Conservation (phyloP, 1,140 invertebrate genomes). For the Ostrea denselamellosa region DNA sequence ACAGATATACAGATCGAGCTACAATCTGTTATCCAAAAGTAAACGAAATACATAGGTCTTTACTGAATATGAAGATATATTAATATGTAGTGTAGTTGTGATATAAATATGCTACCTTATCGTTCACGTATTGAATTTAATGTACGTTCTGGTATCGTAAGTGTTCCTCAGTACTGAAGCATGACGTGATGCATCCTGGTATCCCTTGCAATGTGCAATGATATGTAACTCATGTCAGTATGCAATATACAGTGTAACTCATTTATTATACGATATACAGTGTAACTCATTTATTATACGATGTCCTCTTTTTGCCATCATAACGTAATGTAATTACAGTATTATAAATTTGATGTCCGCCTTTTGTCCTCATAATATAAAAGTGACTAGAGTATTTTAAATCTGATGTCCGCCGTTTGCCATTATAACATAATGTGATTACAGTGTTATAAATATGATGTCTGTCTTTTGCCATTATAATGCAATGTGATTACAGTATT, state of each 20-base stretch:
- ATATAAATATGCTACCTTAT: too few species aligned
- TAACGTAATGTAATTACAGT: background rate
- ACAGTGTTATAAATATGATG: background rate
- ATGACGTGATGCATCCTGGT: too few species aligned
- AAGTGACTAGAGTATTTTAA: background rate
- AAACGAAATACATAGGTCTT: too few species aligned
- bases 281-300: background rate
- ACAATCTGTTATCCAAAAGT: too few species aligned
- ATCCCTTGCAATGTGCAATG: too few species aligned
- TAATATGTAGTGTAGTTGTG: too few species aligned
- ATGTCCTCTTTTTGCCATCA: background rate
- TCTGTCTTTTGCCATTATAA: slow-evolving; percentile 44
- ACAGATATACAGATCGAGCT: too few species aligned
- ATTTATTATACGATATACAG: background rate
- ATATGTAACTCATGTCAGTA: background rate
- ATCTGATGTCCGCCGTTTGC: slow-evolving; percentile 45
- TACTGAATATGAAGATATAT: too few species aligned
- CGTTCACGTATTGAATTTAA: too few species aligned
- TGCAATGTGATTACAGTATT: background rate
- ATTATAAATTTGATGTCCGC: background rate
- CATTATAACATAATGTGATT: background rate
- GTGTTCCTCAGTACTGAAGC: too few species aligned
- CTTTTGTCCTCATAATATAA: background rate
- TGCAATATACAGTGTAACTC: background rate
- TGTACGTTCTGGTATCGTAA: too few species aligned